A percentile compares a stretch with the other conserved stretches of the same genome.
These are phyloP conservation scores for Erebia palarica DNA, from an alignment of 2,888 invertebrate genomes.

Conservation along the genomic window DNA sequence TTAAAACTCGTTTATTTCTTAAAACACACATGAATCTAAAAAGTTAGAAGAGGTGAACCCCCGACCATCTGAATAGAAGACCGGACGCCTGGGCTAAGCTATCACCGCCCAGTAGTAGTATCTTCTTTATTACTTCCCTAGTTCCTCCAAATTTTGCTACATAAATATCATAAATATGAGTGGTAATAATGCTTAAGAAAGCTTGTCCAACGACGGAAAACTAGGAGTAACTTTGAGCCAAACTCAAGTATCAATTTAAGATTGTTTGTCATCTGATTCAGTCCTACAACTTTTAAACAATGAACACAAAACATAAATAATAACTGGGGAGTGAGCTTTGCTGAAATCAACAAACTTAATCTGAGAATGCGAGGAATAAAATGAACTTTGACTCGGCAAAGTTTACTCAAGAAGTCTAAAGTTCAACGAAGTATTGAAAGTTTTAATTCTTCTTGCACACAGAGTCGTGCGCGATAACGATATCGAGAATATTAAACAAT, in stretches of 20 bases:
- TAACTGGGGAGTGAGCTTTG: constrained; percentile 41
- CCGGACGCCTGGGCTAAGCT: too few relatives aligned
- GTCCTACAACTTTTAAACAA: constrained; percentile 42
- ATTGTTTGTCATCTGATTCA: constrained; percentile 42
- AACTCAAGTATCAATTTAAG: constrained; percentile 40
- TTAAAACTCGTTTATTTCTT: too few relatives aligned
- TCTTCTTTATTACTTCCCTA: neutral
- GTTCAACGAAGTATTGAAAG: constrained; percentile 37
- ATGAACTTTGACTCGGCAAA: constrained; percentile 38
- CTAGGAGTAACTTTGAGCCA: constrained; percentile 24
- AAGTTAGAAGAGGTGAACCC: too few relatives aligned
- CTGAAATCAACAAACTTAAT: constrained; percentile 43
- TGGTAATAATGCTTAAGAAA: constrained; percentile 1
- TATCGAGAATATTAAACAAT: neutral
- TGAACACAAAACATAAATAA: constrained; percentile 45
- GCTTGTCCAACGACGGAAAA: neutral
- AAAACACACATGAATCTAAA: too few relatives aligned
- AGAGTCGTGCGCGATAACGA: constrained; percentile 7
- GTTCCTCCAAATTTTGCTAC: constrained; percentile 1
- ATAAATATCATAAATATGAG: constrained; percentile 9
- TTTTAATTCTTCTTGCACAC: constrained; percentile 30
- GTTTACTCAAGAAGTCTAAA: constrained; percentile 37
- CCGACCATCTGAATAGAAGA: too few relatives aligned
- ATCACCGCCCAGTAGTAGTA: too few relatives aligned
- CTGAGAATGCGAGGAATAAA: constrained; percentile 40